These are phyloP conservation scores for Sacculina carcini DNA, from an alignment of 2,888 invertebrate genomes.

Conservation along the genomic window DNA sequence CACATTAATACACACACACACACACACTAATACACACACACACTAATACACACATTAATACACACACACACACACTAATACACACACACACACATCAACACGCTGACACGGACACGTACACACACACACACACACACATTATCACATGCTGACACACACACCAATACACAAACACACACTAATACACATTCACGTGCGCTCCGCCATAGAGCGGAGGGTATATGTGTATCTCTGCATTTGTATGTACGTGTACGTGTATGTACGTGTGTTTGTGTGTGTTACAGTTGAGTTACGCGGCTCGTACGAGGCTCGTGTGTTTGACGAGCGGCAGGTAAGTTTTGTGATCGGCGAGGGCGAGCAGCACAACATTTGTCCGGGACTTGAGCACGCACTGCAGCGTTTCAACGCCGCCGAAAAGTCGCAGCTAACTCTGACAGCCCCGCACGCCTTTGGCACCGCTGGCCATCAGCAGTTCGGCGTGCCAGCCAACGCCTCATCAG, in stretches of 20 bases:
- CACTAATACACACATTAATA: no score
- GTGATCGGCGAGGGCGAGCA: constrained; percentile 59
- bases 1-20: no score
- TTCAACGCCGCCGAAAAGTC: constrained; percentile 58
- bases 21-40: no score
- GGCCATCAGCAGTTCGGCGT: constrained; percentile 44
- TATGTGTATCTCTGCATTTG: neutral
- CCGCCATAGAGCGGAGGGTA: no score
- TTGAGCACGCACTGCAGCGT: constrained; percentile 52
- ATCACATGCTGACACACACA: no score
- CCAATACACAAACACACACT: no score
- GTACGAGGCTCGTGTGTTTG: constrained; percentile 38
- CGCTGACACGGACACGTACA: no score
- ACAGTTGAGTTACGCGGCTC: constrained; percentile 44
- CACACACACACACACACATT: no score
- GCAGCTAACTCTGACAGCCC: constrained; percentile 38
- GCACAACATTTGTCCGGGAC: constrained; percentile 43
- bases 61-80: no score
- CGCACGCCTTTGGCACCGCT: constrained; percentile 46
- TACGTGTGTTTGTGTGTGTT: constrained; percentile 16
- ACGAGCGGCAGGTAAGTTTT: constrained; percentile 56
- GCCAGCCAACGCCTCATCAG: constrained; percentile 48
- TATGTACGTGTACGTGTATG: neutral
- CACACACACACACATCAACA: no score
- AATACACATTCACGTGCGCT: neutral